These are phyloP conservation scores for Heteromyza rotundicornis DNA, from an alignment of 2,888 invertebrate genomes.

Conservation along the genomic window DNA sequence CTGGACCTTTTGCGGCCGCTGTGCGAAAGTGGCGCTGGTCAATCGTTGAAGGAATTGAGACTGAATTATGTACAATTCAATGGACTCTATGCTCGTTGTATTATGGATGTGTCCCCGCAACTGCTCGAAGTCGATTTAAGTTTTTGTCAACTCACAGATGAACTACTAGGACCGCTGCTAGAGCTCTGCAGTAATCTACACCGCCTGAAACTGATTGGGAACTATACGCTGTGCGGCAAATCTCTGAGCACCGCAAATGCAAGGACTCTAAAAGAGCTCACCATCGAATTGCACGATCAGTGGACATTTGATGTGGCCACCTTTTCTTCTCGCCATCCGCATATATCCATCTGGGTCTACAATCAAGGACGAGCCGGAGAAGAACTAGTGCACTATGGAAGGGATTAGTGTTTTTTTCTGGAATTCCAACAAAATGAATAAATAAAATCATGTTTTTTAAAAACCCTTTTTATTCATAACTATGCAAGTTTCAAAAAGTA, in stretches of 20 bases:
- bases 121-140: conserved; percentile 26
- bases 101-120: conserved; percentile 18
- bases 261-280: conserved; percentile 17
- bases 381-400: too few species aligned
- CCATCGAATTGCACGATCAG: conserved; percentile 28
- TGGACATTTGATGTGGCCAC: conserved; percentile 22
- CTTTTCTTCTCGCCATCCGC: conserved; percentile 14
- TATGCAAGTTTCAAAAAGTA: conserved; percentile 19
- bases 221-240: conserved; percentile 27
- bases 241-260: conserved; percentile 19
- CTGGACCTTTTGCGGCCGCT: conserved; percentile 26
- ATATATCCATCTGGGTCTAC: conserved; percentile 15
- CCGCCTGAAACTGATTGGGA: conserved; percentile 27
- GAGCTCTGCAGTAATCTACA: conserved; percentile 21
- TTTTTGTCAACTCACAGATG: conserved; percentile 31
- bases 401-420: too few species aligned
- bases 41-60: conserved; percentile 15
- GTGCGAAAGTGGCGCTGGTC: conserved; percentile 15
- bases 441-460: conserved; percentile 7
- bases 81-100: conserved; percentile 17
- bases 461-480: conserved; percentile 34
- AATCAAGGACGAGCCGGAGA: conserved; percentile 10
- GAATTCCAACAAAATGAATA: not conserved
- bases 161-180: conserved; percentile 26
- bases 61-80: conserved; percentile 31